Evolutionary conservation across 2,888 invertebrate genomes (phyloP), one percentile per base, ranked within the genome.

Genomic region (Prosopocoilus inquinatus): DNA sequence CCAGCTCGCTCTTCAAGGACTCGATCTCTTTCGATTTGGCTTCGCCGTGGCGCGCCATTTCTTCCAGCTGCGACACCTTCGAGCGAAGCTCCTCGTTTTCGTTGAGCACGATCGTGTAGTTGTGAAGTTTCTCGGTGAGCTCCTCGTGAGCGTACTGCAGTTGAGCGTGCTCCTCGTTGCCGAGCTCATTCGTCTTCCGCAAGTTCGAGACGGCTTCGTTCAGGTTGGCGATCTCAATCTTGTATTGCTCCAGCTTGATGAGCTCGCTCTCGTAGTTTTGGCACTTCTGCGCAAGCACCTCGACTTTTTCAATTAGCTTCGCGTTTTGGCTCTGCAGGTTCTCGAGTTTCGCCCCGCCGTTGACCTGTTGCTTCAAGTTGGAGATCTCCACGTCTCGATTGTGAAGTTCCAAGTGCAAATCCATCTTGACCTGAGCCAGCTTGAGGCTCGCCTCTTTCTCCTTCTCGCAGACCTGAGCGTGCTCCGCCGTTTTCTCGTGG

Each of bases 371-470:
- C 53, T 64, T 67, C 11, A 73, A 57, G 50, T 67, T 70, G 12
- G 63, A 61, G 1, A 76, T 70, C 66, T 76, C 76, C 2, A 67
- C 54, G 13, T 77, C 77, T 59, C 74, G 75, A 53, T 66, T 70
- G n/a, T 75, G 58, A 8, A 77, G 60, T 66, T 77, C 76, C 13
- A 74, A 72, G 56, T 77, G 76, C 20, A 77, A 55, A 47, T 76
- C 74, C 75, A 75, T 73, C 64, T 77, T 77, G 35, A 67, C 74
- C 61, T 76, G 72, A 0, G 76, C 77, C 13, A 75, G 61, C 55
- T 70, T 75, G 28, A 77, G 59, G 56, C 76, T 77, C 51, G 73
- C 75, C 56, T 75, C 73, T 60, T 72, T 73, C 58, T 76, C 76
- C 9, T 72, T 66, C 53, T 73, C 70, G 2, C 64, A 58, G 41